Conservation (phyloP, 2,113 vertebrate genomes). For the Geococcyx californianus region DNA sequence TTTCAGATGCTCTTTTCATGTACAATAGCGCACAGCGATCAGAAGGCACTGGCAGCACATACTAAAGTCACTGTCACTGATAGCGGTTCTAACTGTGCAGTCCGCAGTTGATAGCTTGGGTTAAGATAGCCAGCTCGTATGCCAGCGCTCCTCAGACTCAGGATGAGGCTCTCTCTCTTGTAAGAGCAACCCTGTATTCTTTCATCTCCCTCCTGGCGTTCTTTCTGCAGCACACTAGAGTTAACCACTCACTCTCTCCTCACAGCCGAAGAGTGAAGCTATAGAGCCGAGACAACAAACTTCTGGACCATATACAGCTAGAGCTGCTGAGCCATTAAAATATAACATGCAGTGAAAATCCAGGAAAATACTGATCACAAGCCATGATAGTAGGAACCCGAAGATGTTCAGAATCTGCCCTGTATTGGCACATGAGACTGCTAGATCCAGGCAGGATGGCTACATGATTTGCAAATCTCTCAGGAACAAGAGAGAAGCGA, state of each 20-base stretch:
- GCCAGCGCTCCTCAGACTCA: background rate
- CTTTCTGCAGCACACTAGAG: constrained; percentile 3
- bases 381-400: background rate
- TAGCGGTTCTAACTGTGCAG: background rate
- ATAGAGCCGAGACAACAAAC: background rate
- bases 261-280: background rate
- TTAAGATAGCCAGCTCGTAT: background rate
- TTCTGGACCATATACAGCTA: background rate
- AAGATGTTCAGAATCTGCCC: background rate
- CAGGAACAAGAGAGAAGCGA: background rate
- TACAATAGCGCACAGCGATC: constrained; percentile 33
- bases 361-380: background rate
- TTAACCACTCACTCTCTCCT: background rate
- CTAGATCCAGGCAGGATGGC: background rate
- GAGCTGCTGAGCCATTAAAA: background rate
- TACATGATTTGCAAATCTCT: background rate
- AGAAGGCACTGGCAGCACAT: constrained; percentile 39
- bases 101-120: background rate
- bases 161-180: background rate
- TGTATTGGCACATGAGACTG: background rate
- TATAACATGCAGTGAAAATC: background rate
- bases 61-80: constrained; percentile 40
- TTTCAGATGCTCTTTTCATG: constrained; percentile 67
- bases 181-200: constrained; percentile 1
- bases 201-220: background rate